Evolutionary conservation across 2,797 vertebrate genomes (phyloP), one percentile per base, ranked within the genome.

Genomic region (Arrhamphus sclerolepis): DNA sequence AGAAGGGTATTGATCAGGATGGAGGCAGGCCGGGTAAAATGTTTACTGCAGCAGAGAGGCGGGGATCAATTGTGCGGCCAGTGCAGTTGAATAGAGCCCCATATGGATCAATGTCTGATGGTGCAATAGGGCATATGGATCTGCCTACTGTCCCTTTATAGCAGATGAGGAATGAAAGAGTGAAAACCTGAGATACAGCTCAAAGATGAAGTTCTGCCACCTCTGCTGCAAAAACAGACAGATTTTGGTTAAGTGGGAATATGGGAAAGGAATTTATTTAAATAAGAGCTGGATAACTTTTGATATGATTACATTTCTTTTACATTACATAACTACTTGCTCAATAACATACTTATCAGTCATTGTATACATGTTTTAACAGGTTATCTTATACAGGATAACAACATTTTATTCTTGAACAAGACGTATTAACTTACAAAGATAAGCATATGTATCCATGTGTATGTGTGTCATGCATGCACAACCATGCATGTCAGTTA

Each of bases 41-140:
- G 91, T 90, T 92, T 92, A 92, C 91, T 80, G 80, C 88, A 86
- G 90, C 89, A 90, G 81, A 91, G 89, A 87, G 70, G 68, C 78
- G 24, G 13, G 65, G 82, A 92, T 92, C 88, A 89, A 92, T 92
- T 72, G 74, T 76, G 84, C 53, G 54, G 78, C 77, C 78, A 79
- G 76, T 81, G 85, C 84, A 82, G 88, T 77, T 90, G 89, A 89
- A 92, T 90, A 87, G 86, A 87, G 82, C 77, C 84, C 82, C 65
- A 46, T 82, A 72, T 75, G 75, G 89, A 90, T 92, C 89, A 81
- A 90, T 92, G 79, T 60, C 79, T 80, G 83, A 85, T 77, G 83
- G 81, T 82, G 86, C 83, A 86, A 85, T 81, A 73, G 85, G 77
- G 66, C 63, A 69, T 89, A 89, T 89, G 85, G 85, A 89, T 85